Evolutionary conservation across 2,113 vertebrate genomes (phyloP).

Genomic region (Turdus rufiventris): DNA sequence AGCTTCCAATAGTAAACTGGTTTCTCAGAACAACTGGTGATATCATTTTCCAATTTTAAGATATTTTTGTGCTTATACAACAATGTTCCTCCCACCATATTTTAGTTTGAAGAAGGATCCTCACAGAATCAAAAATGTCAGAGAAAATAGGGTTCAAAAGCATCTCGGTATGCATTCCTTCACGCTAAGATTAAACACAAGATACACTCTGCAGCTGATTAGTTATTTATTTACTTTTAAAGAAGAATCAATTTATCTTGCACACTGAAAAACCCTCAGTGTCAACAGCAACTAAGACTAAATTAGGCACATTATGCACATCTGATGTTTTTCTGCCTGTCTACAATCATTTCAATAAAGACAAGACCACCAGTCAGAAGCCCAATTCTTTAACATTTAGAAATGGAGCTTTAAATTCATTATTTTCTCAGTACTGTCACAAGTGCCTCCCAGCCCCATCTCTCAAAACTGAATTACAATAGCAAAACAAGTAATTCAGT

Average conservation of each 20-base stretch:
- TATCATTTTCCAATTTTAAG: neutral
- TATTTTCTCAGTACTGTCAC: neutral
- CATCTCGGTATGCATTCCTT: neutral
- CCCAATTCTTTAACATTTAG: neutral
- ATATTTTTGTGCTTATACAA: neutral
- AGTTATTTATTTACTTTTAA: neutral
- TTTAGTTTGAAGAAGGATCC: neutral
- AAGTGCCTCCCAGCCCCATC: neutral
- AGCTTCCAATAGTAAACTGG: neutral
- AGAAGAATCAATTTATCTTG: neutral
- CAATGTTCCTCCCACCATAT: neutral
- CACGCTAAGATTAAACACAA: neutral
- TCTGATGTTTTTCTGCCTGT: neutral
- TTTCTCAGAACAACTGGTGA: neutral
- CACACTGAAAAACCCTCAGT: neutral
- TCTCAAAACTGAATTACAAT: neutral
- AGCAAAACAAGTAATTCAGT: neutral
- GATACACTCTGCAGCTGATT: fast-evolving
- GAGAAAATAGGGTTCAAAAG: neutral
- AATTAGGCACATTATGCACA: neutral
- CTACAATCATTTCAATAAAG: neutral
- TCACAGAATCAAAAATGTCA: neutral
- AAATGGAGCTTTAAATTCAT: neutral
- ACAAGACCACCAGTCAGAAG: fast-evolving
- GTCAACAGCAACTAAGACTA: neutral